phyloP scores from a whole-genome alignment of 2,888 invertebrate genomes.

The Adela reaumurella region DNA sequence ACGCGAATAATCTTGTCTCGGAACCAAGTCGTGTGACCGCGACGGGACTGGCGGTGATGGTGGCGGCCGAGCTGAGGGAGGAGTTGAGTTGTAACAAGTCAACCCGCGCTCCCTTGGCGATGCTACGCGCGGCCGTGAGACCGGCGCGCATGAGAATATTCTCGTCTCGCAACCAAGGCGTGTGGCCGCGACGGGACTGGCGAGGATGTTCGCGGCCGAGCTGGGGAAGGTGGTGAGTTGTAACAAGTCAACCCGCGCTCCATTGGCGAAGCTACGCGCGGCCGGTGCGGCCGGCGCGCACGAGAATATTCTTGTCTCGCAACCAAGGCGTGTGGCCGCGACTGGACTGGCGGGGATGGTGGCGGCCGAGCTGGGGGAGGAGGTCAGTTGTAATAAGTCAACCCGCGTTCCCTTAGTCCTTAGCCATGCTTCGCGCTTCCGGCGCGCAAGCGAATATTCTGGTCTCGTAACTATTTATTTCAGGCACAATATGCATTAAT shows the following conservation, averaged over 20 bases:
- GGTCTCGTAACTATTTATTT: conserved; percentile 66
- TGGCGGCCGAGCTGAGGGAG: no score
- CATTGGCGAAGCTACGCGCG: no score
- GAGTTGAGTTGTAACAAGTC: conserved; percentile 75
- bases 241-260: no score
- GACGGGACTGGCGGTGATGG: no score
- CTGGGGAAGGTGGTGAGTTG: conserved; percentile 60
- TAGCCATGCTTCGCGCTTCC: conserved; percentile 29
- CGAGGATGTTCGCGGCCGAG: conserved; percentile 62
- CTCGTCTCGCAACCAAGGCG: conserved; percentile 66
- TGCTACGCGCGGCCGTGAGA: conserved; percentile 31
- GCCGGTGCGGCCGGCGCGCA: no score
- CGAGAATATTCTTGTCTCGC: no score
- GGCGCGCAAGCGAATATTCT: conserved; percentile 52
- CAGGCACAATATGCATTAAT: no score
- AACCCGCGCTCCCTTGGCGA: conserved; percentile 62
- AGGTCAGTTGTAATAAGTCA: conserved; percentile 73
- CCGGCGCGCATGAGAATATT: conserved; percentile 48
- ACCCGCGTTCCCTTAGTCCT: conserved; percentile 64
- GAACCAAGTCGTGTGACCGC: no score
- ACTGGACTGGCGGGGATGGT: no score
- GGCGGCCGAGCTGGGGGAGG: no score
- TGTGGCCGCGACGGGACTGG: conserved; percentile 66
- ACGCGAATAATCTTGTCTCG: no score
- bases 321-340: no score